These are phyloP conservation scores for Caranx melampygus DNA, from an alignment of 2,113 vertebrate species.

Conservation along the genomic window DNA sequence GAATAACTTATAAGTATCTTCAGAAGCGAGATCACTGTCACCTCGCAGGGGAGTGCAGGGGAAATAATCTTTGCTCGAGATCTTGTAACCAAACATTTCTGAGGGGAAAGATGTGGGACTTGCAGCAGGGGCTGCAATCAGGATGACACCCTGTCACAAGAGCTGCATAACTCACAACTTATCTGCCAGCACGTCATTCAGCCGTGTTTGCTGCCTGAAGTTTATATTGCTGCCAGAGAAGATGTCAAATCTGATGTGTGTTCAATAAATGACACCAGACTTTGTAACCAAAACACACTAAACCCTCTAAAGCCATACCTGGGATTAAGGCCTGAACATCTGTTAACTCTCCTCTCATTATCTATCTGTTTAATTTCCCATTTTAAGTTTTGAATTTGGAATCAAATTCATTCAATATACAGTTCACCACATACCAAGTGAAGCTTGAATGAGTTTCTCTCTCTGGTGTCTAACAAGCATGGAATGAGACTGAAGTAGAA, in stretches of 20 bases:
- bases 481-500: constrained; percentile 7
- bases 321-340: too few species aligned
- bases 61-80: constrained; percentile 55
- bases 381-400: background rate
- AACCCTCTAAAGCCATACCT: background rate
- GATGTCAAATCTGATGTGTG: constrained; percentile 18
- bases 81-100: constrained; percentile 49
- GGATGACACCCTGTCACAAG: constrained; percentile 55
- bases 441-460: background rate
- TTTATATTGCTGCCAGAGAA: constrained; percentile 22
- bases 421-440: constrained; percentile 16
- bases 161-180: constrained; percentile 49
- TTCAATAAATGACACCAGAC: background rate
- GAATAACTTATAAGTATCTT: constrained; percentile 53
- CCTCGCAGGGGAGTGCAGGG: constrained; percentile 18
- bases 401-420: background rate
- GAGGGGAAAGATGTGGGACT: constrained; percentile 19
- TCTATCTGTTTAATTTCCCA: too few species aligned
- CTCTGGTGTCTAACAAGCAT: background rate
- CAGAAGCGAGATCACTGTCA: constrained; percentile 53
- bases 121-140: constrained; percentile 28
- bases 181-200: constrained; percentile 41
- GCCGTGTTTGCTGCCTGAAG: constrained; percentile 28
- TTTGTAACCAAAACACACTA: background rate
- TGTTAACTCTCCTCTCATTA: too few species aligned